Percentiles rank a stretch among this genome's conserved stretches.
Conservation (phyloP, 2,888 invertebrate genomes). For the Geotrupes spiniger region DNA sequence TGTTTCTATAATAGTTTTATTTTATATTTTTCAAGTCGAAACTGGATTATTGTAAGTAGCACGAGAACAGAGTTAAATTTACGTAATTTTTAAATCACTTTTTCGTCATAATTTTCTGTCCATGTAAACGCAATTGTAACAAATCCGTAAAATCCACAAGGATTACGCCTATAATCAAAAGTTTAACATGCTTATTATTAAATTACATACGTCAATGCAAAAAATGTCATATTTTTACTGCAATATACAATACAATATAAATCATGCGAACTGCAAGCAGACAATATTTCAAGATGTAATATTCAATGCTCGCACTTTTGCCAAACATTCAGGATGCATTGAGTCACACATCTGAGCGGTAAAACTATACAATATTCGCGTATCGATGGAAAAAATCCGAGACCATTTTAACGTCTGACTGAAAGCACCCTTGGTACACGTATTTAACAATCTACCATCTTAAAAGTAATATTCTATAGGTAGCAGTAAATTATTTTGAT, state of each 20-base stretch:
- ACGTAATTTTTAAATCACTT: too few species aligned
- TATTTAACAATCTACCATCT: conserved; percentile 14
- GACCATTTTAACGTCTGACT: too few species aligned
- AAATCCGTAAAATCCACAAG: conserved; percentile 16
- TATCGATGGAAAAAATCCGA: too few species aligned
- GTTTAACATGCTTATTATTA: conserved; percentile 20
- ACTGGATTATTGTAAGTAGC: too few species aligned
- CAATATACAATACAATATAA: conserved; percentile 30
- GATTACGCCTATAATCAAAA: conserved; percentile 18
- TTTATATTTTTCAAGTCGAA: too few species aligned
- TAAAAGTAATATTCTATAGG: conserved; percentile 15
- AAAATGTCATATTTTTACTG: conserved; percentile 22
- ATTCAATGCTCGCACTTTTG: conserved; percentile 17
- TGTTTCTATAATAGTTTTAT: too few species aligned
- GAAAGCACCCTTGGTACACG: too few species aligned
- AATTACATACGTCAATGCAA: conserved; percentile 18
- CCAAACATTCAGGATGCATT: conserved; percentile 20
- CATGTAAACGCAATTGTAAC: not conserved
- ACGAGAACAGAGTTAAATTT: too few species aligned
- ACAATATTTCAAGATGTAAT: conserved; percentile 16
- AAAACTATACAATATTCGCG: too few species aligned
- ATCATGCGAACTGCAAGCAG: conserved; percentile 31
- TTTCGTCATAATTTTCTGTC: too few species aligned
- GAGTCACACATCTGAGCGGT: too few species aligned
- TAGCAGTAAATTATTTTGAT: conserved; percentile 10